Conservation (phyloP, 2,888 invertebrate species). For the Elysia crispata region DNA sequence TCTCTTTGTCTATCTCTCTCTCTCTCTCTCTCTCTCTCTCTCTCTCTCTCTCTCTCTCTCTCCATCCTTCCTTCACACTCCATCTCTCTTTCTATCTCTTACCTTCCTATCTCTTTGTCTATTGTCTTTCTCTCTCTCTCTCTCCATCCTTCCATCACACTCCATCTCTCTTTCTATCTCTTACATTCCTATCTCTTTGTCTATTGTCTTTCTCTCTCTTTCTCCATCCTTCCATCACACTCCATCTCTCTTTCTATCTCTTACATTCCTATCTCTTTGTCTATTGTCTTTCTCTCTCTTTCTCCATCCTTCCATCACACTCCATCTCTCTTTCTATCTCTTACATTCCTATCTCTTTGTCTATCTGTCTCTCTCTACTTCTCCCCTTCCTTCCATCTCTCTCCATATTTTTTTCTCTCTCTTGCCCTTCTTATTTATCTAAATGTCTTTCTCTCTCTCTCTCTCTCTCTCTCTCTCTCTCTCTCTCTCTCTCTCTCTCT, state of each 20-base stretch:
- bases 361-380: conserved; percentile 25
- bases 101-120: no score
- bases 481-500: conserved; percentile 32
- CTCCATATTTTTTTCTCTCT: conserved; percentile 15
- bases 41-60: no score
- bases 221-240: neutral
- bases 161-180: conserved; percentile 25
- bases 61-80: no score
- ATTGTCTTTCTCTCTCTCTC: conserved; percentile 9
- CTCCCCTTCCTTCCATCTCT: conserved; percentile 16
- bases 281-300: no score
- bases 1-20: conserved; percentile 22
- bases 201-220: conserved; percentile 12
- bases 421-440: neutral
- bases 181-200: conserved; percentile 22
- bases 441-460: conserved; percentile 28
- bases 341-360: neutral
- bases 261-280: no score
- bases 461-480: conserved; percentile 39
- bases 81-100: neutral
- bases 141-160: neutral
- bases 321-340: conserved; percentile 1
- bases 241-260: neutral
- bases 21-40: neutral
- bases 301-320: neutral